Evolutionary conservation across 2,113 vertebrate genomes (phyloP).

Genomic region (Seriola rivoliana): DNA sequence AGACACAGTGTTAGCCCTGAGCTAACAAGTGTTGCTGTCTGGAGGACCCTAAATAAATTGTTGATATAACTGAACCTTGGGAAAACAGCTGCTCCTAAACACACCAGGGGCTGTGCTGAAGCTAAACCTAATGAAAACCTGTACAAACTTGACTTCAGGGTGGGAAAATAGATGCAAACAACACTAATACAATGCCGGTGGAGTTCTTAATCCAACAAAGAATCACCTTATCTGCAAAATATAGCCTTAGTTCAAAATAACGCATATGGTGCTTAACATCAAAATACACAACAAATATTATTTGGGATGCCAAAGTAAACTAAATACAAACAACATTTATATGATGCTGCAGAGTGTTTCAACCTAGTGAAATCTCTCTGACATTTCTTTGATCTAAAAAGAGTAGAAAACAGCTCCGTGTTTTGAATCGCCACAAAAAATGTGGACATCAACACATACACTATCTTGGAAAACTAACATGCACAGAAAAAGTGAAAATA

Average conservation of each 20-base stretch:
- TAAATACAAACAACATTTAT: slow-evolving; percentile 3
- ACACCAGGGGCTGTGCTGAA: slow-evolving; percentile 22
- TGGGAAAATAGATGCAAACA: slow-evolving; percentile 24
- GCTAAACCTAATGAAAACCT: slow-evolving; percentile 35
- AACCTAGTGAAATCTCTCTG: neutral
- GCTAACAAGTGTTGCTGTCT: slow-evolving; percentile 60
- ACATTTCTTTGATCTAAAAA: neutral
- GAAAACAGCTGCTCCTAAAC: slow-evolving; percentile 65
- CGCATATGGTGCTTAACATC: neutral
- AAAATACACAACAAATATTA: neutral
- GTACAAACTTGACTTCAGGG: slow-evolving; percentile 28
- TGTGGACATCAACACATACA: neutral
- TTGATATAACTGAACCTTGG: slow-evolving; percentile 50
- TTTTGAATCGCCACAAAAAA: neutral
- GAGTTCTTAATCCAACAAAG: slow-evolving; percentile 2
- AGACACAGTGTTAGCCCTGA: slow-evolving; percentile 48
- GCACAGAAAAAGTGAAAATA: neutral
- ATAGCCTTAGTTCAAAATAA: neutral
- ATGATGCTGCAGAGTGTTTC: neutral
- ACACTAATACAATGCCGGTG: neutral
- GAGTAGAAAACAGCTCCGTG: neutral
- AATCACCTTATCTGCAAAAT: slow-evolving; percentile 2
- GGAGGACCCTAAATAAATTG: slow-evolving; percentile 58
- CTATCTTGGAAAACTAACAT: neutral
- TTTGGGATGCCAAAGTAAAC: slow-evolving; percentile 1